These are phyloP conservation scores for Vireo altiloquus DNA, from an alignment of 2,113 vertebrate genomes.

Conservation along the genomic window DNA sequence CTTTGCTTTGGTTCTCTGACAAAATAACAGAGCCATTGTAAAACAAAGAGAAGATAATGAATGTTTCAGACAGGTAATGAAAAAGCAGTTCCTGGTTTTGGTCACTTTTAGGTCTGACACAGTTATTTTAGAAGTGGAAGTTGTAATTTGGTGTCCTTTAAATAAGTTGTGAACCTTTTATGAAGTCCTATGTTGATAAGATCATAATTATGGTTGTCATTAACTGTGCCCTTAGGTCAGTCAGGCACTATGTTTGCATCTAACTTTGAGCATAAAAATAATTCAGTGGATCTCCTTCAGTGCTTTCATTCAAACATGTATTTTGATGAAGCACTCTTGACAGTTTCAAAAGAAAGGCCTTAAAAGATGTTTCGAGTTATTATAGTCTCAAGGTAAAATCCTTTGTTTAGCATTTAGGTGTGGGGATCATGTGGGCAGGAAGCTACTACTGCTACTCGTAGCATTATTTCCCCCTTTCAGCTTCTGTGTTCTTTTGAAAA, in stretches of 20 bases:
- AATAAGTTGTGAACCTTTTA: not conserved
- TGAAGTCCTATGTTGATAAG: not conserved
- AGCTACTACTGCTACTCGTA: not conserved
- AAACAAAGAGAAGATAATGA: not conserved
- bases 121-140: not conserved
- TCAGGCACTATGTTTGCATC: not conserved
- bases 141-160: not conserved
- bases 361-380: not conserved
- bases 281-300: not conserved
- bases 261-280: not conserved
- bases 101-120: not conserved
- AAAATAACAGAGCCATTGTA: not conserved
- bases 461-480: not conserved
- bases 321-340: not conserved
- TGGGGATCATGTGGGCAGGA: not conserved
- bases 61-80: not conserved
- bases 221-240: slow-evolving; percentile 33
- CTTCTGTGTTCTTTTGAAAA: not conserved
- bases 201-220: slow-evolving; percentile 3
- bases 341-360: not conserved
- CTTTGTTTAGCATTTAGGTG: not conserved
- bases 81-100: not conserved
- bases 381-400: not conserved
- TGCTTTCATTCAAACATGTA: not conserved
- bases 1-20: not conserved